Base-by-base conservation (phyloP, 2,888 invertebrate genomes). In the Yponomeuta sedellus region DNA sequence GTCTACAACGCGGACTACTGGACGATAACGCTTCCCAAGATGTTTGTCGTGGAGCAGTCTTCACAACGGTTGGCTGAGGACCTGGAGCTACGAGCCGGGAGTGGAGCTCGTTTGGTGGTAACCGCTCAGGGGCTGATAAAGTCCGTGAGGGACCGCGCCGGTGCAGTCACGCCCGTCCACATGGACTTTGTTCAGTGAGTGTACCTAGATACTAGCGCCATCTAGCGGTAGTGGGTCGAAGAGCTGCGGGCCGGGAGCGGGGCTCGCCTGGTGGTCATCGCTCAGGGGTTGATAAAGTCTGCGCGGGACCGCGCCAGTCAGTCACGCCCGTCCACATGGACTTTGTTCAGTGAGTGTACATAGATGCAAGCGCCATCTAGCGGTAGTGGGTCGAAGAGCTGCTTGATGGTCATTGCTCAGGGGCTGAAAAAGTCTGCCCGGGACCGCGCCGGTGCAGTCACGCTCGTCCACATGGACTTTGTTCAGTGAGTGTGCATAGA, bases 101-200 rank as follows among this genome's bases (percentile, higher is more conserved):
- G 81, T 71, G 77, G 84, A 16, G 79, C 84, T 1, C 80, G 88
- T 0, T 94, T 94, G 0, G 92, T 96, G 0, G 95, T 95, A 72
- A 94, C 92, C 65, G 89, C 91, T 72, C 85, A 92, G 16, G 97
- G 97, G 0, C 85, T 96, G 25, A 82, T 97, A 39, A 97, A 96
- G 80, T 95, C 96, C 0, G 81, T 97, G 0, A 80, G 85, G 1
- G 76, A 82, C 0, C 70, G 77, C 0, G 78, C 78, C 10, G 89
- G 88, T 0, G 73, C 58, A 2, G 28, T 79, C 92, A 1, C 88
- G 85, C 10, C 66, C 0, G 92, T 96, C 0, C 95, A 96, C 76
- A 92, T 97, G 76, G 95, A 96, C 79, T 97, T 96, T 85, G 94
- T 95, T 0, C 94, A 94, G 92, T 95, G 91, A 92, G 93, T 92